Base-by-base conservation (phyloP, 2,113 vertebrate species). In the Hepsetus odoe region DNA sequence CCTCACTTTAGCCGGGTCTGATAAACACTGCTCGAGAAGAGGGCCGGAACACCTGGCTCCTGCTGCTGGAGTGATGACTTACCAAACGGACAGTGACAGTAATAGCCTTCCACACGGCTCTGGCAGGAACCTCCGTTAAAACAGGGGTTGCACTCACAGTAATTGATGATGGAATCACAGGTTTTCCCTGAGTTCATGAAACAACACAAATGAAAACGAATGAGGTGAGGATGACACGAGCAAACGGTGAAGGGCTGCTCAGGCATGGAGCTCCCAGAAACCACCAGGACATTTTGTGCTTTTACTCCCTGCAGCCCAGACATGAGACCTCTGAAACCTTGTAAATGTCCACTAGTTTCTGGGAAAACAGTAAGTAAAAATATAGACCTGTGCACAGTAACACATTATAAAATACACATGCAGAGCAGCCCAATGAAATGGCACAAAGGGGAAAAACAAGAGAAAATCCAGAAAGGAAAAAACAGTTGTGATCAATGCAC, bases 41-140 rank as follows among this genome's bases (percentile, higher is more conserved):
- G 33, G 74, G 22, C 59, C 16, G 78, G 51, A 79, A 78, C 83
- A 80, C 77, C 72, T 64, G 58, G 72, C 56, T 72, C 58, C 30
- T 0, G 82, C 80, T 8, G 73, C 73, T 46, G 53, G 67, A 83
- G 49, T 67, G 26, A 2, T 1, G 87, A 95, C 97, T 98, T 85
- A 99, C 98, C 98, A 2, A 99, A 99, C 8, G 96, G 94, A 88
- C 98, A 99, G 74, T 97, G 96, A 87, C 98, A 99, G 84, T 95
- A 95, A 87, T 99, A 99, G 8, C 96, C 94, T 70, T 98, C 96
- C 90, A 96, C 85, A 5, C 95, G 93, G 14, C 95, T 99, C 81
- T 97, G 96, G 90, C 98, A 99, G 90, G 98, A 97, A 0, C 96
- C 98, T 32, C 96, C 96, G 70, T 99, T 98, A 91, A 99, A 99